These are phyloP conservation scores for Erpetoichthys calabaricus DNA, from an alignment of 2,797 vertebrate genomes.

Conservation along the genomic window DNA sequence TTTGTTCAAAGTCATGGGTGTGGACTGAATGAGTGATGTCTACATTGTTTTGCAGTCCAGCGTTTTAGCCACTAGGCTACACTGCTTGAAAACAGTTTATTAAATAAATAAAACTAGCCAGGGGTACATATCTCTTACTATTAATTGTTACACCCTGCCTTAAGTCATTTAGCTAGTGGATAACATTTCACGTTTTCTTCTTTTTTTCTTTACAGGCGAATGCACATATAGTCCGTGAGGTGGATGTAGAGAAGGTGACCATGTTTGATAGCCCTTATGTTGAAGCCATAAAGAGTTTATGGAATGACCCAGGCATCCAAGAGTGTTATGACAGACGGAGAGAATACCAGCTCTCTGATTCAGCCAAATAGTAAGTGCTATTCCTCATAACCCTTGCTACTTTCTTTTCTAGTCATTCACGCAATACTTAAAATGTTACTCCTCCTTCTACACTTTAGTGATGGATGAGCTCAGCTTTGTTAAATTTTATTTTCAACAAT, in stretches of 20 bases:
- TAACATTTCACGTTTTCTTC: not conserved
- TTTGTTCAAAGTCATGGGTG: no score
- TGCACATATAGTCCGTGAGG: constrained; percentile 77
- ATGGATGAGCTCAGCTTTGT: no score
- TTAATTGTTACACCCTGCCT: no score
- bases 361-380: constrained; percentile 85
- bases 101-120: no score
- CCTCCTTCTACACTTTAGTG: no score
- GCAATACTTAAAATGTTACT: not conserved
- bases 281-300: constrained; percentile 86
- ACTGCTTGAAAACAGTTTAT: no score
- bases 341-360: constrained; percentile 90
- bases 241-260: constrained; percentile 78
- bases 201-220: constrained; percentile 48
- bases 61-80: no score
- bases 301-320: constrained; percentile 88
- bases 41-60: no score
- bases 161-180: no score
- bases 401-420: not conserved
- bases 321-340: constrained; percentile 84
- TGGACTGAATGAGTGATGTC: no score
- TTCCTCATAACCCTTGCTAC: constrained; percentile 12
- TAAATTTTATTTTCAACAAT: no score
- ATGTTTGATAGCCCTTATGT: constrained; percentile 71
- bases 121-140: no score